phyloP scores from a whole-genome alignment of 2,888 invertebrate genomes.

The Subacronicta megacephala region DNA sequence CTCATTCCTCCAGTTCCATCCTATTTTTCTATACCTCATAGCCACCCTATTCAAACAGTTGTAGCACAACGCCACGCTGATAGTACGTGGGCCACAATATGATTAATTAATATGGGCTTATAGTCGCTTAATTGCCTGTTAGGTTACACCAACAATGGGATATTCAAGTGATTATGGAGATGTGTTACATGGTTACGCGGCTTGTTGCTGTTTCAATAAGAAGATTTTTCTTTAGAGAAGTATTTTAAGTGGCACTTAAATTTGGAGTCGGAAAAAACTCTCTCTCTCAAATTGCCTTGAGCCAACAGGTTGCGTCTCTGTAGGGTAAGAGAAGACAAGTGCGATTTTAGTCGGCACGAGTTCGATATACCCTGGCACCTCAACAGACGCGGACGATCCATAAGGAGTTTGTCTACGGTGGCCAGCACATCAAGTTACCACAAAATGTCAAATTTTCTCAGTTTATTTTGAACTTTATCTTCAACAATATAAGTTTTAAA shows the following conservation, averaged over 20 bases:
- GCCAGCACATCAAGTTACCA: too few relatives aligned
- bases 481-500: too few relatives aligned
- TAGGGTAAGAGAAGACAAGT: too few relatives aligned
- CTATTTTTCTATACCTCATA: constrained; percentile 27
- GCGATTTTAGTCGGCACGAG: too few relatives aligned
- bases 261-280: too few relatives aligned
- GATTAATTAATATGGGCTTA: constrained; percentile 81
- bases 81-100: constrained; percentile 79
- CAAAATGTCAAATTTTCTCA: too few relatives aligned
- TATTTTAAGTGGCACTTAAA: not conserved
- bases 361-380: too few relatives aligned
- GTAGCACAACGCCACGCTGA: constrained; percentile 77
- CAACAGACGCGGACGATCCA: too few relatives aligned
- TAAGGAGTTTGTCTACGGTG: too few relatives aligned
- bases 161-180: constrained; percentile 57
- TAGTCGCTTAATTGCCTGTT: constrained; percentile 81
- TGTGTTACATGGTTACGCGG: constrained; percentile 17
- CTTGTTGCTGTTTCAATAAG: constrained; percentile 6
- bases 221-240: constrained; percentile 5
- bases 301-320: too few relatives aligned
- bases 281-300: too few relatives aligned
- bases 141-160: constrained; percentile 69
- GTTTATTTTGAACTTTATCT: too few relatives aligned
- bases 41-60: constrained; percentile 63
- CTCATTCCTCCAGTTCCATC: not conserved